Evolutionary conservation across 1,140 invertebrate species (phyloP).

Genomic region (Neocloeon triangulifer): DNA sequence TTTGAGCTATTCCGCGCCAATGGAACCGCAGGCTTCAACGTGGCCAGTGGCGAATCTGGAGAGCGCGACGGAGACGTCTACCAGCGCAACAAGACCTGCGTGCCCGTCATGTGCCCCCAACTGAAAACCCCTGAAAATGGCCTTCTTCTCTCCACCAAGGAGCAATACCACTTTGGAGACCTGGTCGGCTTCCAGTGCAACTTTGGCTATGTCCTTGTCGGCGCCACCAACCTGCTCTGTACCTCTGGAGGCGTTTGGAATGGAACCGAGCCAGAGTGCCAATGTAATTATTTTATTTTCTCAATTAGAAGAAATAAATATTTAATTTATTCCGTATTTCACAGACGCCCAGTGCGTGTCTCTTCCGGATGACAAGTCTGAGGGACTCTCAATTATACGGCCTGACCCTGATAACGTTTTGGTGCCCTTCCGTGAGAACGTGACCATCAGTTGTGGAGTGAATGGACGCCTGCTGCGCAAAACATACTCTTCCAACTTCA

Average conservation of each 20-base stretch:
- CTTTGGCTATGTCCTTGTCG: constrained; percentile 82
- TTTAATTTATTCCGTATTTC: constrained; percentile 11
- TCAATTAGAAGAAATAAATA: constrained; percentile 3
- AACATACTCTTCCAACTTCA: constrained; percentile 57
- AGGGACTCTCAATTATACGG: constrained; percentile 53
- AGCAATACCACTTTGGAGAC: constrained; percentile 73
- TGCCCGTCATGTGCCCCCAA: constrained; percentile 70
- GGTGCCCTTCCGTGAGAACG: constrained; percentile 74
- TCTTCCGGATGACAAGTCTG: constrained; percentile 66
- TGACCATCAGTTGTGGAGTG: constrained; percentile 57
- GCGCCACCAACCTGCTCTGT: constrained; percentile 62
- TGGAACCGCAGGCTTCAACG: constrained; percentile 71
- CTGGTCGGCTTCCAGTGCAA: constrained; percentile 80
- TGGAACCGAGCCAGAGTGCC: constrained; percentile 74
- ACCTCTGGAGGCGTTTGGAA: constrained; percentile 84
- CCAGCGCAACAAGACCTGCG: constrained; percentile 86
- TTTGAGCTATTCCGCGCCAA: constrained; percentile 76
- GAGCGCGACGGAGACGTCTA: constrained; percentile 66
- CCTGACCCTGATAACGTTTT: constrained; percentile 54
- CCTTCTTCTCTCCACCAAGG: constrained; percentile 56
- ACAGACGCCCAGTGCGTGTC: constrained; percentile 73
- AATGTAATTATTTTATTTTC: constrained; percentile 38
- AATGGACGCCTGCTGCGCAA: constrained; percentile 52
- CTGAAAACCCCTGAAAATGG: constrained; percentile 73
- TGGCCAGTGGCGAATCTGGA: constrained; percentile 67